Percentiles rank a stretch among this genome's conserved stretches.
Conservation (phyloP, 2,113 vertebrate genomes). For the Chloroceryle aenea region DNA sequence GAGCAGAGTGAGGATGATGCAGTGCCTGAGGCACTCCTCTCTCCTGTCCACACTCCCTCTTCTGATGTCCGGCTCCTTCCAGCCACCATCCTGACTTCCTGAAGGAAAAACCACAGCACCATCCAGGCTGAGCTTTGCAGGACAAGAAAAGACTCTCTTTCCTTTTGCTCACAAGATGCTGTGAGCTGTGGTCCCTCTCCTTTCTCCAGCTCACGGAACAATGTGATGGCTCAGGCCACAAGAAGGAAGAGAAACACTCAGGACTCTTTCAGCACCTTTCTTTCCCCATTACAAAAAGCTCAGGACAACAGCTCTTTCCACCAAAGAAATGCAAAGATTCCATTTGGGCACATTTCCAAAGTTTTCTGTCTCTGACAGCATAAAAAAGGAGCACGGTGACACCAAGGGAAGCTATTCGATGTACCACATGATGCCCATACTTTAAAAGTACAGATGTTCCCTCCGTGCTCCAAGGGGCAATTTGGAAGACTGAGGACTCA, state of each 20-base stretch:
- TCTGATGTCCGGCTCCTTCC: not conserved
- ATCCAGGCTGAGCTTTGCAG: not conserved
- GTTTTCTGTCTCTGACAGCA: not conserved
- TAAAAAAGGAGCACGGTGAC: not conserved
- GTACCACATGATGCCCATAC: not conserved
- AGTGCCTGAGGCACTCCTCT: not conserved
- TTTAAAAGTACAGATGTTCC: slow-evolving; percentile 53
- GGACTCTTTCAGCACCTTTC: not conserved
- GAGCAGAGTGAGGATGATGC: not conserved
- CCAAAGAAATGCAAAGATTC: not conserved
- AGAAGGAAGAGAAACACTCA: not conserved
- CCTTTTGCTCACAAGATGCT: not conserved
- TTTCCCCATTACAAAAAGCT: not conserved
- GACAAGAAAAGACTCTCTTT: not conserved
- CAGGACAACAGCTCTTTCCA: not conserved
- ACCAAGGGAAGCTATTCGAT: slow-evolving; percentile 3
- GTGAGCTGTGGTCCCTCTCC: not conserved
- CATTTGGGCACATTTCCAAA: not conserved
- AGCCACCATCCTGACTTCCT: not conserved
- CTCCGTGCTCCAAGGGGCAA: slow-evolving; percentile 11
- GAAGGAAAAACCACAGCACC: not conserved
- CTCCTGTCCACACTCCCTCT: not conserved
- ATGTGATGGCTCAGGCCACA: not conserved
- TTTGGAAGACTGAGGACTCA: slow-evolving; percentile 43
- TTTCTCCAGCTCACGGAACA: not conserved